Base-by-base conservation (phyloP, 2,797 vertebrate species). In the Remorina albescens region DNA sequence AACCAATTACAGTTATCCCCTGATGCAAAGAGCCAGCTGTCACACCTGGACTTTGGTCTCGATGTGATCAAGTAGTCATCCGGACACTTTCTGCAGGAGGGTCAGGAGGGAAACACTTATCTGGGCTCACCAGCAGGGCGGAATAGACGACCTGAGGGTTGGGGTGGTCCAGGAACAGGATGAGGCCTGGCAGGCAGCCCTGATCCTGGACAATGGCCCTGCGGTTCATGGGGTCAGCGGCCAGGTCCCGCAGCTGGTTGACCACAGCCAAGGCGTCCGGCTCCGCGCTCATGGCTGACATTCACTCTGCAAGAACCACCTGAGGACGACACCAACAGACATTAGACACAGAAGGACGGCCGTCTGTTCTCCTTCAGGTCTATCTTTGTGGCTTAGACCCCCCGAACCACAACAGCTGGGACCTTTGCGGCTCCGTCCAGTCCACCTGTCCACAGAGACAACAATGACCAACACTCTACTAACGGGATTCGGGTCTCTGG, bases 121-220 rank as follows among this genome's bases (percentile, higher is more conserved):
- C 1, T 7, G 26, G 26, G 23, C 96, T 96, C 90, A 98, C 97
- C 67, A 97, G 93, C 30, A 98, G 93, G 82, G 97, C 96, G 2
- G 96, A 96, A 91, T 97, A 96, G 84, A 98, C 96, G 36, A 98
- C 97, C 60, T 95, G 93, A 41, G 97, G 96, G 82, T 94, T 96
- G 46, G 96, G 91, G 76, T 98, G 95, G 85, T 97, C 97, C 90
- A 98, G 89, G 83, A 98, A 97, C 49, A 98, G 93, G 89, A 98
- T 97, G 73, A 98, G 96, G 60, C 97, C 97, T 2, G 97, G 96
- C 70, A 98, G 90, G 77, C 97, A 98, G 90, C 97, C 97, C 70
- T 97, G 96, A 88, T 98, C 97, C 92, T 98, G 96, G 74, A 97
- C 96, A 76, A 98, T 97, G 81, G 97, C 96, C 81, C 96, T 82